phyloP scores from a whole-genome alignment of 1,140 invertebrate species.

The Achatina immaculata region DNA sequence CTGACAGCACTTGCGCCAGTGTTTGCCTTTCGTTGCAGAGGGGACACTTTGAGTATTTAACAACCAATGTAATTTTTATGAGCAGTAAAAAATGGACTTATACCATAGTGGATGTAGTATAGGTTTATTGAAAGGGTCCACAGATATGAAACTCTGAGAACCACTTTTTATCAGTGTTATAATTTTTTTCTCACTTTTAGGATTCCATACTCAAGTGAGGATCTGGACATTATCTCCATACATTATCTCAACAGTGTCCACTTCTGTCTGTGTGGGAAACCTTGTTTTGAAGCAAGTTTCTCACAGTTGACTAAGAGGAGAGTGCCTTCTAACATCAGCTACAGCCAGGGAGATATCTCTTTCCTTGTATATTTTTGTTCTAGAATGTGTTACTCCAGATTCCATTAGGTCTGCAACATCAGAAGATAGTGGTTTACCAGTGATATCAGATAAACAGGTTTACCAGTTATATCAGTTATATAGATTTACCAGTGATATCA shows the following conservation, averaged over 20 bases:
- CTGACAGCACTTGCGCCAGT: no score
- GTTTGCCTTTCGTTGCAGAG: no score
- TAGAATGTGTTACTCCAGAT: neutral
- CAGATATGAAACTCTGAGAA: no score
- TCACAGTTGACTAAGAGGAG: neutral
- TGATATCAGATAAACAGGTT: neutral
- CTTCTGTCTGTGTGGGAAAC: slow-evolving; percentile 3
- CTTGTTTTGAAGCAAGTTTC: slow-evolving; percentile 17
- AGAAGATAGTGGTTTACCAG: neutral
- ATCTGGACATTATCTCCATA: slow-evolving; percentile 17
- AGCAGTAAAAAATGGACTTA: no score
- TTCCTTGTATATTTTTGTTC: slow-evolving; percentile 22
- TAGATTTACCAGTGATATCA: neutral
- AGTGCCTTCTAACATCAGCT: neutral
- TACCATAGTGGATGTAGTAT: no score
- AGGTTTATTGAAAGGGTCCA: no score
- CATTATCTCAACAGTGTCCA: neutral
- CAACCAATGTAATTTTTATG: no score
- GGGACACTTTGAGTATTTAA: no score
- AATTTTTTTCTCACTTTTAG: slow-evolving; percentile 15
- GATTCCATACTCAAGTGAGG: neutral
- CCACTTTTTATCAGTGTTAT: no score
- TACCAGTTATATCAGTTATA: neutral
- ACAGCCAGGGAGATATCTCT: neutral
- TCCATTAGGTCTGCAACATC: neutral